phyloP scores from a whole-genome alignment of 1,140 invertebrate species.

The Drosophila orosa region DNA sequence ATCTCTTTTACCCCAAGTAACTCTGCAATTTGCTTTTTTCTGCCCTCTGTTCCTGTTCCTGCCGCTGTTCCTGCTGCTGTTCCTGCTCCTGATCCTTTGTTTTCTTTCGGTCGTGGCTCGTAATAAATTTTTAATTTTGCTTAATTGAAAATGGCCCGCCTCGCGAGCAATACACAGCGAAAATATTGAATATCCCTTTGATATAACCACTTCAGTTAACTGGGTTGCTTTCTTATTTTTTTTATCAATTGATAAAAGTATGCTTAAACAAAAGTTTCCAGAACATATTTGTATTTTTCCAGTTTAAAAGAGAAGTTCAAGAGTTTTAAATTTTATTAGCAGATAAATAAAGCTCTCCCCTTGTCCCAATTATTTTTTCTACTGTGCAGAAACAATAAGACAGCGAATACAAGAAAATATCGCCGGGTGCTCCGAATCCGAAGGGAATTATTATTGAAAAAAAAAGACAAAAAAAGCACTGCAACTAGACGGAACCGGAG shows the following conservation, averaged over 20 bases:
- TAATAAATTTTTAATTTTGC: constrained; percentile 83
- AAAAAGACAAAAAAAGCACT: constrained; percentile 11
- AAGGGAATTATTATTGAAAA: constrained; percentile 52
- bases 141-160: constrained; percentile 75
- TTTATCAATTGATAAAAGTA: too few relatives aligned
- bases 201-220: too few relatives aligned
- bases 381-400: constrained; percentile 14
- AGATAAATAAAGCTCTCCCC: not conserved
- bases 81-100: constrained; percentile 59
- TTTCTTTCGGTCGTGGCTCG: constrained; percentile 66
- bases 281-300: not conserved
- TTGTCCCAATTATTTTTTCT: not conserved
- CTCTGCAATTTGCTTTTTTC: constrained; percentile 43
- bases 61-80: constrained; percentile 15
- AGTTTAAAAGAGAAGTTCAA: not conserved
- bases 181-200: constrained; percentile 12
- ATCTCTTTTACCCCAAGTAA: constrained; percentile 60
- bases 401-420: constrained; percentile 25
- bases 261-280: too few relatives aligned
- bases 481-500: constrained; percentile 17
- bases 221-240: too few relatives aligned
- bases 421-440: constrained; percentile 31
- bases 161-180: constrained; percentile 7
- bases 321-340: not conserved
- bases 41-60: constrained; percentile 14